Conservation (phyloP, 2,113 vertebrate genomes). For the Ceyx margarethae region DNA sequence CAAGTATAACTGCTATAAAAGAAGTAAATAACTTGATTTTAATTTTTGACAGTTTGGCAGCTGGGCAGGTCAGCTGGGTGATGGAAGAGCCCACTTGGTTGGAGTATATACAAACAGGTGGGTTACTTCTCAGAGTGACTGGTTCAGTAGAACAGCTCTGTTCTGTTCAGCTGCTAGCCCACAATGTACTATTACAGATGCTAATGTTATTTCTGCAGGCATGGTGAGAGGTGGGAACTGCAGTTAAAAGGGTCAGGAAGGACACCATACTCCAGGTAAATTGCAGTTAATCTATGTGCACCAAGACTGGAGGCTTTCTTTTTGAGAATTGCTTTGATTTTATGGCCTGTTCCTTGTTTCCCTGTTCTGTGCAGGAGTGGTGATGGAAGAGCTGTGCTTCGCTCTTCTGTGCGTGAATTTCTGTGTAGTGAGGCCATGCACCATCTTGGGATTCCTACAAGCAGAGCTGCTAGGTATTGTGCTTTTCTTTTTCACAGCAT, state of each 20-base stretch:
- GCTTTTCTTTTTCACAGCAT: not conserved
- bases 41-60: constrained; percentile 76
- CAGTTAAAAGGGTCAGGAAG: constrained; percentile 87
- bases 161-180: not conserved
- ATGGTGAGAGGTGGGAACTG: constrained; percentile 81
- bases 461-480: constrained; percentile 80
- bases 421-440: constrained; percentile 83
- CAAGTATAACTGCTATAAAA: not conserved
- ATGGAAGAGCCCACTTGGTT: constrained; percentile 81
- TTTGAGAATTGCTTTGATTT: not conserved
- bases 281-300: not conserved
- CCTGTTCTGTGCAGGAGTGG: constrained; percentile 67
- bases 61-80: constrained; percentile 85
- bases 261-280: constrained; percentile 82
- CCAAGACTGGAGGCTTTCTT: not conserved
- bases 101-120: constrained; percentile 82
- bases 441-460: constrained; percentile 81
- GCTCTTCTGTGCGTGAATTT: constrained; percentile 83
- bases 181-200: not conserved
- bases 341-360: not conserved
- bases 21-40: constrained; percentile 13
- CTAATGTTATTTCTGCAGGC: constrained; percentile 62
- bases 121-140: not conserved
- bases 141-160: not conserved
- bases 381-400: constrained; percentile 81